A percentile compares a stretch with the other conserved stretches of the same genome.
Evolutionary conservation across 2,113 vertebrate genomes (phyloP).

Genomic region (Agapornis roseicollis): DNA sequence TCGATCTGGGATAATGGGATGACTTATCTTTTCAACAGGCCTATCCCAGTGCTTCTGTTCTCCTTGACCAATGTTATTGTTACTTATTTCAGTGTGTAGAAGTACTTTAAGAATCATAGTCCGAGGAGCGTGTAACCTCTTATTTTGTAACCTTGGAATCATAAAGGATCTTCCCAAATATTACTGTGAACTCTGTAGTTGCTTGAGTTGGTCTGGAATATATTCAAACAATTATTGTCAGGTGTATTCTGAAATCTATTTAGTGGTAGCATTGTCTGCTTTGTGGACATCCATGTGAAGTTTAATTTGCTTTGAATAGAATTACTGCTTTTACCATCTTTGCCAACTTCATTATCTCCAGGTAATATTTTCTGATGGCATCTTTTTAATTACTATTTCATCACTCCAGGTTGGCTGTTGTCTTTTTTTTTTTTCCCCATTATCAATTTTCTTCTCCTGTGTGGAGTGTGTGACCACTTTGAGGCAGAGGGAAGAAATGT

Average conservation of each 20-base stretch:
- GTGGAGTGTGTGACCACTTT: not conserved
- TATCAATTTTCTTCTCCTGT: not conserved
- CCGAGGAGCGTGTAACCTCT: not conserved
- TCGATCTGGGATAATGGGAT: not conserved
- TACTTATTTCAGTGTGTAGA: not conserved
- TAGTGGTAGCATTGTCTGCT: not conserved
- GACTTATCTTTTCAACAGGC: not conserved
- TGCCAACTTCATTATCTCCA: not conserved
- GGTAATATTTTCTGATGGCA: conserved; percentile 33
- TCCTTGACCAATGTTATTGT: not conserved
- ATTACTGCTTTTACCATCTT: not conserved
- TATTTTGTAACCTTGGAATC: not conserved
- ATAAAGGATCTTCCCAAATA: not conserved
- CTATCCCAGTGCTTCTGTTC: not conserved
- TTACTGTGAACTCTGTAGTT: not conserved
- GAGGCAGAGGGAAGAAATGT: not conserved
- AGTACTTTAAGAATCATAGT: not conserved
- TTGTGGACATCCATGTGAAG: not conserved
- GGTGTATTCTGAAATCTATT: not conserved
- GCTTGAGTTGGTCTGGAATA: not conserved
- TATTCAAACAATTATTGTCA: not conserved
- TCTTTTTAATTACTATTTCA: conserved; percentile 55
- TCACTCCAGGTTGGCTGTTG: not conserved
- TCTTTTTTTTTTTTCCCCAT: not conserved
- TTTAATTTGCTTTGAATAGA: conserved; percentile 39